Conservation (phyloP, 2,797 vertebrate species). For the Yasuhikotakia modesta region DNA sequence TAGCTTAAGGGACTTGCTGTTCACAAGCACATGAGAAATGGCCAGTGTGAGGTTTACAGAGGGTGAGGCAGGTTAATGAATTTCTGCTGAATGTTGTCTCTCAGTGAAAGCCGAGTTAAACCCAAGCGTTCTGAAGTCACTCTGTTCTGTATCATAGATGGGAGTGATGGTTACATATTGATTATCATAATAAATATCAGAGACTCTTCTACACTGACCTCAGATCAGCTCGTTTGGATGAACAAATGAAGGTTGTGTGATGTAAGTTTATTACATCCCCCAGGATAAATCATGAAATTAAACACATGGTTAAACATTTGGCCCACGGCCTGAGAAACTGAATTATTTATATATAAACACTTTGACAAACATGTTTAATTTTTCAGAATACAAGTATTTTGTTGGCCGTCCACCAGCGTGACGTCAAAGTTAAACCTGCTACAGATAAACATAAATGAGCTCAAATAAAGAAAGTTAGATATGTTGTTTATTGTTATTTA, state of each 20-base stretch:
- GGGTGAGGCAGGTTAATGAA: constrained; percentile 44
- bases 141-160: not conserved
- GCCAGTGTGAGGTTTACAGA: constrained; percentile 37
- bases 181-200: constrained; percentile 53
- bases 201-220: constrained; percentile 27
- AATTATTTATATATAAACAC: constrained; percentile 2
- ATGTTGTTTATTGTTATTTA: too few species aligned
- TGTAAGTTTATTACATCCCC: constrained; percentile 37
- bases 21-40: constrained; percentile 39
- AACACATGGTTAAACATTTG: constrained; percentile 65
- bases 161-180: constrained; percentile 25
- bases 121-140: constrained; percentile 5
- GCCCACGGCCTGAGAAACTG: constrained; percentile 46
- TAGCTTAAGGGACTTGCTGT: constrained; percentile 47
- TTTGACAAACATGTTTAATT: too few species aligned
- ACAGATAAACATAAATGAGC: too few species aligned
- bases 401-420: too few species aligned
- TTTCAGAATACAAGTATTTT: too few species aligned
- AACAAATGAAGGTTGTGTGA: constrained; percentile 36
- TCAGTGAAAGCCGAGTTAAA: constrained; percentile 5
- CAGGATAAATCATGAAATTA: constrained; percentile 57
- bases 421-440: too few species aligned
- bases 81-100: constrained; percentile 29
- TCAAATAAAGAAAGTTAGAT: too few species aligned
- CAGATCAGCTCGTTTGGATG: constrained; percentile 49